Conservation (phyloP, 2,797 vertebrate genomes). For the Lemur catta region DNA sequence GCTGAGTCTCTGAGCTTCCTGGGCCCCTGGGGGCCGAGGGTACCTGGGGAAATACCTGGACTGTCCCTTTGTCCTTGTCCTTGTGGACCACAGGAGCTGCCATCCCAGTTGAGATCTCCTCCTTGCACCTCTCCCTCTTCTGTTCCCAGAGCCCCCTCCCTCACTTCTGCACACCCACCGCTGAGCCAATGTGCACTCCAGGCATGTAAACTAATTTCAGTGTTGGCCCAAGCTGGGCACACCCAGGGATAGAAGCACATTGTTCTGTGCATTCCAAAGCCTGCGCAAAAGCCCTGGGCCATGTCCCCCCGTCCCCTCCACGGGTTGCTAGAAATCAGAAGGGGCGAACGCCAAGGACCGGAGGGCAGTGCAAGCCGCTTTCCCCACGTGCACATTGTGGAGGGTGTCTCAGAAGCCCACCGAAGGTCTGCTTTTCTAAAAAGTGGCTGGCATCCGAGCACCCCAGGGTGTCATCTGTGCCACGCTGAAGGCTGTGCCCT, state of each 20-base stretch:
- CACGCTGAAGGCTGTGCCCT: neutral
- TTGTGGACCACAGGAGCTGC: neutral
- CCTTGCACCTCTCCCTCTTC: neutral
- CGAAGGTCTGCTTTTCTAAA: neutral
- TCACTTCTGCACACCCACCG: neutral
- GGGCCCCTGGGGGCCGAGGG: neutral
- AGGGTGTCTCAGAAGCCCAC: neutral
- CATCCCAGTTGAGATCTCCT: neutral
- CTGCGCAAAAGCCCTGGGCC: neutral
- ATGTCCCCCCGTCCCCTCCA: neutral
- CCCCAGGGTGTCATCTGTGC: neutral
- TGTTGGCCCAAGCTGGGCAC: conserved; percentile 36
- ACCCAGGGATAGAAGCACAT: conserved; percentile 49
- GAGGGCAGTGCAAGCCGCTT: fast-evolving
- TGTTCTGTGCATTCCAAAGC: conserved; percentile 50
- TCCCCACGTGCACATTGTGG: fast-evolving
- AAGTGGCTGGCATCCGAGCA: neutral
- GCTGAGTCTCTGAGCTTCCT: neutral
- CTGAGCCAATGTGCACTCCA: conserved; percentile 24
- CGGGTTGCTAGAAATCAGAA: neutral
- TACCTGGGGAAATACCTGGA: neutral
- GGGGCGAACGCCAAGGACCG: neutral
- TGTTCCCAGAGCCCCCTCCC: neutral
- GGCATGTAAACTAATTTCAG: conserved; percentile 57
- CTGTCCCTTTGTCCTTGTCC: neutral